phyloP scores from a whole-genome alignment of 2,113 vertebrate genomes.

The Cercopithecus mona region DNA sequence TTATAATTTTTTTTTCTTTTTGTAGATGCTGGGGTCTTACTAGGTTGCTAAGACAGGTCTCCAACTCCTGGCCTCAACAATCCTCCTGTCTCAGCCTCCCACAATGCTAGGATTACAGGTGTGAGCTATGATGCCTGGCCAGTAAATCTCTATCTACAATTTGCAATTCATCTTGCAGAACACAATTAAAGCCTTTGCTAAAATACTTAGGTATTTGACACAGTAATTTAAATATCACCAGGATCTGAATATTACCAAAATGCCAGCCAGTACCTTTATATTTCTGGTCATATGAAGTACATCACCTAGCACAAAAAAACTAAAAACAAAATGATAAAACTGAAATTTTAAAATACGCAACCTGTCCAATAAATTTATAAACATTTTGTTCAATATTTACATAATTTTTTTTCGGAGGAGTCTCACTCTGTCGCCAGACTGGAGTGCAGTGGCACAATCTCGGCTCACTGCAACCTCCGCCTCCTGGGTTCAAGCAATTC shows the following conservation, averaged over 20 bases:
- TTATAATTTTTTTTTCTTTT: no score
- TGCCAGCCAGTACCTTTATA: background rate
- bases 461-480: no score
- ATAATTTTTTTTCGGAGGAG: background rate
- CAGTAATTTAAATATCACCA: background rate
- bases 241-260: background rate
- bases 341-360: background rate
- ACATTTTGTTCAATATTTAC: background rate
- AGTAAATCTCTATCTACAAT: slow-evolving; percentile 3
- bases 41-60: no score
- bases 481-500: no score
- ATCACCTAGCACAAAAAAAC: background rate
- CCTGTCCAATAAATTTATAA: background rate
- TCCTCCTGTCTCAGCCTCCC: no score
- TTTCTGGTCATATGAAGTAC: background rate
- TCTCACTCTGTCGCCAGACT: no score
- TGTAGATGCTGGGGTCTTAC: no score
- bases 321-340: background rate
- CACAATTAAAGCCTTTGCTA: slow-evolving; percentile 46
- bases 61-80: no score
- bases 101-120: no score
- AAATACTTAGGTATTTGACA: slow-evolving; percentile 4
- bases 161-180: slow-evolving; percentile 15
- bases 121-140: no score
- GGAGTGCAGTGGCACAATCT: no score